Conservation (phyloP, 1,140 invertebrate genomes). For the Thereuonema tuberculata region DNA sequence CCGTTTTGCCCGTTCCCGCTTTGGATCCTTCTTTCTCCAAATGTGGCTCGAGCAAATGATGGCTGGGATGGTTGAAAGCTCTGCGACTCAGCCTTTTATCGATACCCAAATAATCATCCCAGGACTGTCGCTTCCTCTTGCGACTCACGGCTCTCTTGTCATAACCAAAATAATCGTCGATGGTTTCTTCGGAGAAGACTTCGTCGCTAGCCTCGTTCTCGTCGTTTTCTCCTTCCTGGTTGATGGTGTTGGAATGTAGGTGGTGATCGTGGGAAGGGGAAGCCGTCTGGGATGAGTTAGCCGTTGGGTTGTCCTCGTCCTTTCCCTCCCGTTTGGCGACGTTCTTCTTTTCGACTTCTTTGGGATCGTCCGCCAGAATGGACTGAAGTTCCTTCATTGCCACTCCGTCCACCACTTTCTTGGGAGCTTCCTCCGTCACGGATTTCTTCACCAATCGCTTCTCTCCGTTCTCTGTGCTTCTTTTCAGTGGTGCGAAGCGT, state of each 20-base stretch:
- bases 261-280: no score
- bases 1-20: neutral
- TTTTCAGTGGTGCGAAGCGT: neutral
- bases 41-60: no score
- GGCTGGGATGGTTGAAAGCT: neutral
- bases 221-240: neutral
- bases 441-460: neutral
- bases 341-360: neutral
- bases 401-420: no score
- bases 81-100: neutral
- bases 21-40: neutral
- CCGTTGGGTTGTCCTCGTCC: neutral
- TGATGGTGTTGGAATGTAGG: neutral
- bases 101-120: conserved; percentile 1
- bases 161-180: neutral
- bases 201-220: neutral
- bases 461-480: neutral
- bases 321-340: neutral
- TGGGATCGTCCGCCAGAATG: neutral
- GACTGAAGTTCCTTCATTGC: neutral
- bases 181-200: neutral
- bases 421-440: neutral
- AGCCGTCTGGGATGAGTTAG: no score
- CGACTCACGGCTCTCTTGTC: neutral
- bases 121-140: neutral